Evolutionary conservation across 1,140 invertebrate species (phyloP).

Genomic region (Sitobion miscanthi): DNA sequence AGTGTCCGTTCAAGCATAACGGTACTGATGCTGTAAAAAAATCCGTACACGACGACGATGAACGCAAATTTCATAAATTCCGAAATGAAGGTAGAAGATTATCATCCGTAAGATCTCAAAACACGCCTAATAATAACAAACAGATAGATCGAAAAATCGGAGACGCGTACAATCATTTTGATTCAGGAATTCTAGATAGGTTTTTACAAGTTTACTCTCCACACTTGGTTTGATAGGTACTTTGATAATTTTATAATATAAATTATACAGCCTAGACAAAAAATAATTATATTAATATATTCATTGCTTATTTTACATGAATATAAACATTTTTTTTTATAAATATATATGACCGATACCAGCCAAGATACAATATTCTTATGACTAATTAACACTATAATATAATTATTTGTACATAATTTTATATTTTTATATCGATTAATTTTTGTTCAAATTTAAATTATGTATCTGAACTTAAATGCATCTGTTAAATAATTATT

Average conservation of each 20-base stretch:
- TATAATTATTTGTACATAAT: background rate
- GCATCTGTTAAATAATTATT: background rate
- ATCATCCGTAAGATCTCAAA: background rate
- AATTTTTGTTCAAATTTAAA: background rate
- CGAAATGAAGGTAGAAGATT: background rate
- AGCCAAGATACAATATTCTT: background rate
- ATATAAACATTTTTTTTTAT: background rate
- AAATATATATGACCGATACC: background rate
- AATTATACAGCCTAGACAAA: background rate
- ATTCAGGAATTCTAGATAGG: constrained; percentile 8
- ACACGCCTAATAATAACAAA: background rate
- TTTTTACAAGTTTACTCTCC: background rate
- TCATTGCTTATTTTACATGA: background rate
- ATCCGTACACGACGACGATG: background rate
- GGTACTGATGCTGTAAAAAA: background rate
- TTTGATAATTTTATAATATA: background rate
- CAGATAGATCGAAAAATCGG: background rate
- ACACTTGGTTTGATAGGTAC: background rate
- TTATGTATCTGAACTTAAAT: background rate
- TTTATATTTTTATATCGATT: background rate
- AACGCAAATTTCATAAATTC: background rate
- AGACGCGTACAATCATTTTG: constrained; percentile 12
- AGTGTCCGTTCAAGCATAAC: background rate
- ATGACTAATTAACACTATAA: background rate
- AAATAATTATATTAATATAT: background rate